Percentiles rank a stretch among this genome's conserved stretches.
Evolutionary conservation across 1,140 invertebrate species (phyloP).

Genomic region (Aphidius gifuensis): DNA sequence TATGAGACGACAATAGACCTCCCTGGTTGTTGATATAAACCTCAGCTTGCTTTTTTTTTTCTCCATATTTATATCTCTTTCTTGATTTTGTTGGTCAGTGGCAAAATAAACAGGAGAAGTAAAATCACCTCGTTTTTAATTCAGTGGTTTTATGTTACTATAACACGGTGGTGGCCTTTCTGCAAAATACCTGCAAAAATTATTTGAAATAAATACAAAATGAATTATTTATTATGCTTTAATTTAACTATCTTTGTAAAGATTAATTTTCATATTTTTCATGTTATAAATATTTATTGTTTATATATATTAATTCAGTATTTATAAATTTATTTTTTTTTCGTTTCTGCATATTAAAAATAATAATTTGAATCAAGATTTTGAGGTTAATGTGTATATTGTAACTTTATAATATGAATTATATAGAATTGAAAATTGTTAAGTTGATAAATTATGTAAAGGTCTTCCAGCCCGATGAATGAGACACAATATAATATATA

Average conservation of each 20-base stretch:
- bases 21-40: constrained; percentile 32
- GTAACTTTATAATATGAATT: too few relatives aligned
- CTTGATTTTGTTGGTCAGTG: not conserved
- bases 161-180: constrained; percentile 29
- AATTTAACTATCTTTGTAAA: too few relatives aligned
- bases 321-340: too few relatives aligned
- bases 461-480: constrained; percentile 5
- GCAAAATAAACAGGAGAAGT: constrained; percentile 15
- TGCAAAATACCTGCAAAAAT: not conserved
- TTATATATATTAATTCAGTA: too few relatives aligned
- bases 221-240: too few relatives aligned
- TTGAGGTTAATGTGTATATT: too few relatives aligned
- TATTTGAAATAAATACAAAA: too few relatives aligned
- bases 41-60: not conserved
- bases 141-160: constrained; percentile 35
- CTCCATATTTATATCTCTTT: not conserved
- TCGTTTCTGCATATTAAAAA: too few relatives aligned
- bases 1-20: constrained; percentile 46
- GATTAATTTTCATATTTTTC: too few relatives aligned
- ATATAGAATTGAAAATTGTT: too few relatives aligned
- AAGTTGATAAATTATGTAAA: not conserved
- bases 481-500: constrained; percentile 4
- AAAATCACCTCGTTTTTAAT: not conserved
- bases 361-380: too few relatives aligned
- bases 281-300: too few relatives aligned